These are phyloP conservation scores for Heliconius hewitsoni DNA, from an alignment of 1,140 invertebrate species.

Conservation along the genomic window DNA sequence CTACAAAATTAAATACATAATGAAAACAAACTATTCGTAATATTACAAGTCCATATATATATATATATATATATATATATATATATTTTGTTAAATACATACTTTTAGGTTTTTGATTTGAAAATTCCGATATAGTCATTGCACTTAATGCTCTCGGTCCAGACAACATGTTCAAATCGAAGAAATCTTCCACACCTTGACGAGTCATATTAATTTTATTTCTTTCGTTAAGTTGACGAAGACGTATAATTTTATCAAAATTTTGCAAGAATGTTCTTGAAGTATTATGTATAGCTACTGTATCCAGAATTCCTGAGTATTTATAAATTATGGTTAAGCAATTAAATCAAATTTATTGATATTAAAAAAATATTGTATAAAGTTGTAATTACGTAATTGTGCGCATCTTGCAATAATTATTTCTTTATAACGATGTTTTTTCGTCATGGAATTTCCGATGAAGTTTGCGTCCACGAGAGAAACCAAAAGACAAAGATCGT, in stretches of 20 bases:
- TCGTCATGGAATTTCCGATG: slow-evolving; percentile 83
- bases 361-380: slow-evolving; percentile 4
- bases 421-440: slow-evolving; percentile 84
- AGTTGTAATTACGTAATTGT: slow-evolving; percentile 77
- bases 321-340: background rate
- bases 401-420: slow-evolving; percentile 83
- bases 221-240: slow-evolving; percentile 65
- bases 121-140: slow-evolving; percentile 53
- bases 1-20: too few species aligned
- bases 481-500: slow-evolving; percentile 79
- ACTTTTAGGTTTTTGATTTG: slow-evolving; percentile 63
- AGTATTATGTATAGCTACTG: slow-evolving; percentile 56
- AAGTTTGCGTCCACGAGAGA: slow-evolving; percentile 82
- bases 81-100: slow-evolving; percentile 15
- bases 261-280: slow-evolving; percentile 66
- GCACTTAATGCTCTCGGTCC: slow-evolving; percentile 62
- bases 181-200: slow-evolving; percentile 65
- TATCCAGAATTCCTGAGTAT: slow-evolving; percentile 61
- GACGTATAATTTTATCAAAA: slow-evolving; percentile 67
- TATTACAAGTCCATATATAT: too few species aligned
- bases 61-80: too few species aligned
- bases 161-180: slow-evolving; percentile 67
- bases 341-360: slow-evolving; percentile 4
- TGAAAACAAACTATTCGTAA: too few species aligned
- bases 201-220: slow-evolving; percentile 57